These are phyloP conservation scores for Machimus atricapillus DNA, from an alignment of 2,888 invertebrate genomes.

Conservation along the genomic window DNA sequence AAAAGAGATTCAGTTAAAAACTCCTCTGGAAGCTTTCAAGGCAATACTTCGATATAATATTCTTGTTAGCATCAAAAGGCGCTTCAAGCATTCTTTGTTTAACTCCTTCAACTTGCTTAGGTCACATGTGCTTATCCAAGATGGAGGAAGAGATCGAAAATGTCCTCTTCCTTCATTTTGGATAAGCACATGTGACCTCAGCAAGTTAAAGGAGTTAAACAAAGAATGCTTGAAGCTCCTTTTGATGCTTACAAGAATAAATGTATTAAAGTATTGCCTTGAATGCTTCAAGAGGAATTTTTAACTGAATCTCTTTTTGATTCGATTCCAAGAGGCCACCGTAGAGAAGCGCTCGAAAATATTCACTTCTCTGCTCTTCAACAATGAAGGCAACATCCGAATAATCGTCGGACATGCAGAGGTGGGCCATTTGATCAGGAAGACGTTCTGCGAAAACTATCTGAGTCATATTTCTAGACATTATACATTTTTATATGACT, in stretches of 20 bases:
- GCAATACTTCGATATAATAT: constrained; percentile 92
- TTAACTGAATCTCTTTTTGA: constrained; percentile 82
- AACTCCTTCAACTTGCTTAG: constrained; percentile 56
- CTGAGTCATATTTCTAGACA: no score
- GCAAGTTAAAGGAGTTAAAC: neutral
- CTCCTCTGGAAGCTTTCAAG: constrained; percentile 84
- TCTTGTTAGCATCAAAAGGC: constrained; percentile 69
- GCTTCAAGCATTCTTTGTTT: neutral
- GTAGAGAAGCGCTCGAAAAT: constrained; percentile 86
- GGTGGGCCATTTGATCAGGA: constrained; percentile 84
- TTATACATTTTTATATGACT: no score
- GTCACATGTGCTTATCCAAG: constrained; percentile 72
- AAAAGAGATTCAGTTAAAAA: constrained; percentile 84
- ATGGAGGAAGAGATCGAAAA: constrained; percentile 75
- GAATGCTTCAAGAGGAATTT: constrained; percentile 84
- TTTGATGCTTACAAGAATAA: constrained; percentile 76
- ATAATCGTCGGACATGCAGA: constrained; percentile 87
- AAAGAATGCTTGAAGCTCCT: neutral
- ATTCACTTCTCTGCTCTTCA: constrained; percentile 82
- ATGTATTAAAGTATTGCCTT: constrained; percentile 93
- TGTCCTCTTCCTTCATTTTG: constrained; percentile 72
- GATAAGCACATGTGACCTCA: constrained; percentile 73
- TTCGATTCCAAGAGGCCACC: constrained; percentile 80
- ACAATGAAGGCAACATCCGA: constrained; percentile 90
- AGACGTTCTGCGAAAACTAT: constrained; percentile 67